These are phyloP conservation scores for zebrafish (Danio rerio) DNA, from an alignment of 2,113 vertebrate genomes.

Conservation along the genomic window DNA sequence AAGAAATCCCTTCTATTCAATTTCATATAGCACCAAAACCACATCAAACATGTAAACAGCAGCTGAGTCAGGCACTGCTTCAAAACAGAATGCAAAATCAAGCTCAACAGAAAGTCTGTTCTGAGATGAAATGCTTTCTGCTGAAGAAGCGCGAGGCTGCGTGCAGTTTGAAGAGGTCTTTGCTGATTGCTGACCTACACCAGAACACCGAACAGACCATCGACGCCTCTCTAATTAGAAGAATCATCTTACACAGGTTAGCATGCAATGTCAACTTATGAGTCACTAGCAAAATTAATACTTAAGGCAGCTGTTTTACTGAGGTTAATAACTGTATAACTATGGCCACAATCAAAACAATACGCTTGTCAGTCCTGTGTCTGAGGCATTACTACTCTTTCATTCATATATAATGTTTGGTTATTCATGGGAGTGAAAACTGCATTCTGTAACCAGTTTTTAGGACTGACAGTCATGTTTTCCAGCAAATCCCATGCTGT, in stretches of 20 bases:
- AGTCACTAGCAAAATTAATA: neutral
- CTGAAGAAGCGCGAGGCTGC: neutral
- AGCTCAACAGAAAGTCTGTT: neutral
- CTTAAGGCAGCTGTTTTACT: neutral
- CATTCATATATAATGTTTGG: too few species aligned
- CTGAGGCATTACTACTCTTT: too few species aligned
- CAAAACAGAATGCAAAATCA: slow-evolving; percentile 27
- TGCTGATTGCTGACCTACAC: neutral
- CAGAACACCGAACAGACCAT: neutral
- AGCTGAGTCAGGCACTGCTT: slow-evolving; percentile 26
- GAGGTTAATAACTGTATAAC: neutral
- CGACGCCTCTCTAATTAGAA: neutral
- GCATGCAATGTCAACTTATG: neutral
- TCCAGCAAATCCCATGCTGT: too few species aligned
- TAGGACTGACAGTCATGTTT: too few species aligned
- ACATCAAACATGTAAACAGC: slow-evolving; percentile 39
- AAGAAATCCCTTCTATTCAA: neutral
- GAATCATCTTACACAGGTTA: neutral
- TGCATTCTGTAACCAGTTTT: too few species aligned
- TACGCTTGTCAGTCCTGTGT: too few species aligned
- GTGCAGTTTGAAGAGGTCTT: neutral
- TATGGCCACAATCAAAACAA: neutral
- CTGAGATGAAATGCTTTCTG: slow-evolving; percentile 16
- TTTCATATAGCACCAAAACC: slow-evolving; percentile 6
- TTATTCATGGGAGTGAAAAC: too few species aligned